Conservation (phyloP, 1,140 invertebrate species). For the Phthorimaea operculella region DNA sequence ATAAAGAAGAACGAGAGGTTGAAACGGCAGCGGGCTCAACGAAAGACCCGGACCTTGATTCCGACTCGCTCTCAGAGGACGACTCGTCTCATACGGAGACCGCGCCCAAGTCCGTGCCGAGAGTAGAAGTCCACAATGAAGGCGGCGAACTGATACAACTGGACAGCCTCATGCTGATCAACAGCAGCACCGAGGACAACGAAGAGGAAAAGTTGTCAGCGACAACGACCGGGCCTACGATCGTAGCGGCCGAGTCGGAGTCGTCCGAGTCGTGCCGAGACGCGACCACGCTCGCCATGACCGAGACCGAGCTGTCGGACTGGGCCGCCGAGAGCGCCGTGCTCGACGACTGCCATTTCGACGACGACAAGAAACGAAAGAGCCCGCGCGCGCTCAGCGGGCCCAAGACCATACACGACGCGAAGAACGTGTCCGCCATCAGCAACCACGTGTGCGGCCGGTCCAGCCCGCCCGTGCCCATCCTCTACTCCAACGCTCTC, state of each 20-base stretch:
- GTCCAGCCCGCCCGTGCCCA: constrained; percentile 27
- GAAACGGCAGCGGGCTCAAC: constrained; percentile 74
- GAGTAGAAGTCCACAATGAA: constrained; percentile 75
- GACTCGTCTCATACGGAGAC: constrained; percentile 50
- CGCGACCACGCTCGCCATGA: constrained; percentile 75
- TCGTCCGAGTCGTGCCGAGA: constrained; percentile 71
- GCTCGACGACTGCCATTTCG: constrained; percentile 73
- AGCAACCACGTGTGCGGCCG: constrained; percentile 46
- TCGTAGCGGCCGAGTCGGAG: constrained; percentile 41
- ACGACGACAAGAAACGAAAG: constrained; percentile 40
- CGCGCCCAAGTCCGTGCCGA: constrained; percentile 63
- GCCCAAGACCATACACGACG: constrained; percentile 49
- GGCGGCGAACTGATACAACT: constrained; percentile 73
- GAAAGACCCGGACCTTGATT: constrained; percentile 69
- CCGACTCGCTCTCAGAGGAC: constrained; percentile 71
- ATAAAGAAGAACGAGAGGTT: constrained; percentile 4
- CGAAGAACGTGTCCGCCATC: constrained; percentile 48
- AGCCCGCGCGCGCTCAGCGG: constrained; percentile 48
- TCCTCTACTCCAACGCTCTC: constrained; percentile 48
- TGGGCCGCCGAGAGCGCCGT: constrained; percentile 84
- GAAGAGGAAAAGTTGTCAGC: constrained; percentile 44
- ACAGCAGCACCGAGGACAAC: constrained; percentile 31
- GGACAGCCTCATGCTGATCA: constrained; percentile 67
- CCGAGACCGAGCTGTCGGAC: constrained; percentile 87
- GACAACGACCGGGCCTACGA: constrained; percentile 38